phyloP scores from a whole-genome alignment of 2,797 vertebrate species.

The Hydrolagus colliei region DNA sequence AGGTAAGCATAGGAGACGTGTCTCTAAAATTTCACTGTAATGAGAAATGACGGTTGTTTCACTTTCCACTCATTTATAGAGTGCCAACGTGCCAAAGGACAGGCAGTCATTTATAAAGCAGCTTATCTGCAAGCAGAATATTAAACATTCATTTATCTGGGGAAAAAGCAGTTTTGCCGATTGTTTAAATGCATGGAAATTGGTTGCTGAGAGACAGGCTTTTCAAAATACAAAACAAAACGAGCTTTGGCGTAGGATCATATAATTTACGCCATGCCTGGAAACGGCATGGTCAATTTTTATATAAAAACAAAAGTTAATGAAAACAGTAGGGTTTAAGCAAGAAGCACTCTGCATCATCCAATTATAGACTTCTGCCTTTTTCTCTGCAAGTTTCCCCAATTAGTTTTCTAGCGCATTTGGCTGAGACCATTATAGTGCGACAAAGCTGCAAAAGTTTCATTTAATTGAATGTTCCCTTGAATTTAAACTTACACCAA shows the following conservation, averaged over 20 bases:
- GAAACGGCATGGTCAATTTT: background rate
- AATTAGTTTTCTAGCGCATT: background rate
- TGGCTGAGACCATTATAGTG: background rate
- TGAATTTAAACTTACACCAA: background rate
- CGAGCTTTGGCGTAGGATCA: background rate
- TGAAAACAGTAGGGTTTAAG: background rate
- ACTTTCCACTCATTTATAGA: background rate
- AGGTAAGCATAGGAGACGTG: background rate
- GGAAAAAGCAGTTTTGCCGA: background rate
- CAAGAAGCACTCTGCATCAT: background rate
- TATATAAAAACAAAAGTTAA: background rate
- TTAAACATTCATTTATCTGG: background rate
- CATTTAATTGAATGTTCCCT: slow-evolving; percentile 1
- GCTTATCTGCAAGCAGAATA: background rate
- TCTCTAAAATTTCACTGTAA: background rate
- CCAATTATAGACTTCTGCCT: background rate
- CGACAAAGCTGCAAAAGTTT: background rate
- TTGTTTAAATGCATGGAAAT: background rate
- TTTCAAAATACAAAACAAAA: background rate
- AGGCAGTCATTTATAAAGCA: background rate
- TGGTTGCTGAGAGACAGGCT: background rate
- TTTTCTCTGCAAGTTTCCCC: background rate
- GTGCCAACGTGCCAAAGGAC: background rate
- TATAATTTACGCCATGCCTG: background rate
- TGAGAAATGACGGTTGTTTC: background rate